Conservation (phyloP, 2,113 vertebrate genomes). For the Stegastes partitus region DNA sequence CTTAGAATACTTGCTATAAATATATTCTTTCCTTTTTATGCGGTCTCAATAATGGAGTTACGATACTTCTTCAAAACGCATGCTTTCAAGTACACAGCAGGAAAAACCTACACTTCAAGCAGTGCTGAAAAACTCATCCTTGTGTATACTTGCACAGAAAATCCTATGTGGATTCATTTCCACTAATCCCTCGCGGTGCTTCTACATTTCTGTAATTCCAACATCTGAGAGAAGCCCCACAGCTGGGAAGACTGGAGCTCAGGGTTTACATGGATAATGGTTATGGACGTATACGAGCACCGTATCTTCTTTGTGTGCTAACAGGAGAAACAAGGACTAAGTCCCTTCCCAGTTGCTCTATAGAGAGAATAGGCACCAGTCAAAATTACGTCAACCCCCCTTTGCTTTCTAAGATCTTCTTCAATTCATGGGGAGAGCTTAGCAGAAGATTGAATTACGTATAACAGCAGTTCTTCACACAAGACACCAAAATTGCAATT, state of each 20-base stretch:
- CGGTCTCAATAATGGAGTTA: conserved; percentile 27
- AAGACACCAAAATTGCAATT: background rate
- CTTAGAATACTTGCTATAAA: background rate
- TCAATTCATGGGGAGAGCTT: conserved; percentile 32
- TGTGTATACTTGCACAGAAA: conserved; percentile 41
- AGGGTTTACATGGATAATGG: conserved; percentile 59
- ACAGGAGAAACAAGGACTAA: conserved; percentile 65
- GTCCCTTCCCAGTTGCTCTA: conserved; percentile 17
- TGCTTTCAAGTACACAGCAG: conserved; percentile 19
- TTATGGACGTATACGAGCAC: conserved; percentile 15
- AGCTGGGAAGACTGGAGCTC: conserved; percentile 48
- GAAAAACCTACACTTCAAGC: conserved; percentile 49
- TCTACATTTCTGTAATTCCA: conserved; percentile 59
- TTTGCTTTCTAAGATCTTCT: conserved; percentile 10
- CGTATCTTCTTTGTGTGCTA: conserved; percentile 40
- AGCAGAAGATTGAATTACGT: conserved; percentile 42
- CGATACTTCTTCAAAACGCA: conserved; percentile 23
- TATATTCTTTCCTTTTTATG: background rate
- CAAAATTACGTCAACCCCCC: conserved; percentile 38
- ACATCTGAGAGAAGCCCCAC: conserved; percentile 58
- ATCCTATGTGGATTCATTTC: conserved; percentile 68
- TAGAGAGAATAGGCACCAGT: conserved; percentile 36
- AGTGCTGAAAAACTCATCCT: conserved; percentile 36
- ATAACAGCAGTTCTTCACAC: conserved; percentile 23
- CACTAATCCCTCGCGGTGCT: conserved; percentile 67